These are phyloP conservation scores for Alitta virens DNA, from an alignment of 2,888 invertebrate species.

Conservation along the genomic window DNA sequence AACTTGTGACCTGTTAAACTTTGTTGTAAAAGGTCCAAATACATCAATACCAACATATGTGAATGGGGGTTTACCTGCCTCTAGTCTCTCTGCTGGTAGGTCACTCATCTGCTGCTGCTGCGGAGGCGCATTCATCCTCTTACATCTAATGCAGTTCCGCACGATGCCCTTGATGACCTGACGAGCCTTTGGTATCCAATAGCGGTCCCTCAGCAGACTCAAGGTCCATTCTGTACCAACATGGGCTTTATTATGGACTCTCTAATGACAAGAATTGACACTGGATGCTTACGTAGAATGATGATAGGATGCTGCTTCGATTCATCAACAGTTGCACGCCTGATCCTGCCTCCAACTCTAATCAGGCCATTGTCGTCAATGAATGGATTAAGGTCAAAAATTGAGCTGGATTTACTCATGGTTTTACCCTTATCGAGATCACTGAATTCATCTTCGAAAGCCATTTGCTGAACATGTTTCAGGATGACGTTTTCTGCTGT, in stretches of 20 bases:
- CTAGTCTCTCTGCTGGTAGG: constrained; percentile 29
- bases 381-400: constrained; percentile 10
- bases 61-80: constrained; percentile 30
- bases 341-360: constrained; percentile 22
- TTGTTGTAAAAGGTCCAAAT: constrained; percentile 35
- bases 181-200: no score
- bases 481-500: constrained; percentile 9
- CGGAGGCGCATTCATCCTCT: constrained; percentile 6
- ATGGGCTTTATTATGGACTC: constrained; percentile 26
- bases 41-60: constrained; percentile 33
- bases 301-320: constrained; percentile 19
- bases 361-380: constrained; percentile 24
- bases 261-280: constrained; percentile 17
- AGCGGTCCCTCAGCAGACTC: no score
- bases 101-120: constrained; percentile 26
- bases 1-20: constrained; percentile 31
- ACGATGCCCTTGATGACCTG: no score
- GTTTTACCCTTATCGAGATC: not conserved
- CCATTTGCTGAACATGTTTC: constrained; percentile 2
- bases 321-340: not conserved
- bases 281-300: constrained; percentile 12
- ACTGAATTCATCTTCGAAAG: constrained; percentile 7
- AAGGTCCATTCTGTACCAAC: no score
- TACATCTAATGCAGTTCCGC: constrained; percentile 17
- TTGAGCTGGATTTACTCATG: no score